Conservation (phyloP, 2,888 invertebrate genomes). For the Polydrusus pterygomalis region DNA sequence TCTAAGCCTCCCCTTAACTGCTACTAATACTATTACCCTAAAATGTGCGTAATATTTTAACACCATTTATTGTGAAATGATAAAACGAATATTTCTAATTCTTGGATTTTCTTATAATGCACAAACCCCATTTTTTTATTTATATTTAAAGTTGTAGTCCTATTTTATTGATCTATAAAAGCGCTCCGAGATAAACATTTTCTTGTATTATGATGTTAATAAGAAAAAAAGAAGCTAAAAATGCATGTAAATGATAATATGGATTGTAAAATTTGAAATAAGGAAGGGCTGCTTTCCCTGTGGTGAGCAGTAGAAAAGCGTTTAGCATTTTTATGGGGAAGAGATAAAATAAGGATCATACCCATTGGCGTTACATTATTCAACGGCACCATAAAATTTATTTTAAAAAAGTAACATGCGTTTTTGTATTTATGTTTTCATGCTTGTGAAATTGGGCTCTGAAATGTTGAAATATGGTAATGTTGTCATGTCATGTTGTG, state of each 20-base stretch:
- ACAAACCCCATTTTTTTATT: too few species aligned
- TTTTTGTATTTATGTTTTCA: not conserved
- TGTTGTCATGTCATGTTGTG: too few species aligned
- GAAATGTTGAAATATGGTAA: too few species aligned
- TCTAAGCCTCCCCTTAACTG: too few species aligned
- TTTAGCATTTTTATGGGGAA: slow-evolving; percentile 40
- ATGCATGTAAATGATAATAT: slow-evolving; percentile 34
- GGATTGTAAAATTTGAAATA: slow-evolving; percentile 27
- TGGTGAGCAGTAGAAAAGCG: slow-evolving; percentile 26
- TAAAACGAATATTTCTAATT: too few species aligned
- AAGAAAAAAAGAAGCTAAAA: slow-evolving; percentile 8
- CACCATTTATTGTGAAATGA: too few species aligned
- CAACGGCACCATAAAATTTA: not conserved
- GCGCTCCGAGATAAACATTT: not conserved
- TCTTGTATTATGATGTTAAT: slow-evolving; percentile 10
- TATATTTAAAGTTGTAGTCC: not conserved
- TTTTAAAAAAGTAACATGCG: not conserved
- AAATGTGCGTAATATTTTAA: too few species aligned
- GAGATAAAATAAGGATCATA: slow-evolving; percentile 27
- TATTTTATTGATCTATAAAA: not conserved
- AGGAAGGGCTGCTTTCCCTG: slow-evolving; percentile 16
- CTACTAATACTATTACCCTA: too few species aligned
- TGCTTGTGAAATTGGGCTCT: not conserved
- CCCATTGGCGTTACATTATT: slow-evolving; percentile 5
- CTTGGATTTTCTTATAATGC: too few species aligned